Conservation (phyloP, 2,113 vertebrate genomes). For the Zosterops pallidus region DNA sequence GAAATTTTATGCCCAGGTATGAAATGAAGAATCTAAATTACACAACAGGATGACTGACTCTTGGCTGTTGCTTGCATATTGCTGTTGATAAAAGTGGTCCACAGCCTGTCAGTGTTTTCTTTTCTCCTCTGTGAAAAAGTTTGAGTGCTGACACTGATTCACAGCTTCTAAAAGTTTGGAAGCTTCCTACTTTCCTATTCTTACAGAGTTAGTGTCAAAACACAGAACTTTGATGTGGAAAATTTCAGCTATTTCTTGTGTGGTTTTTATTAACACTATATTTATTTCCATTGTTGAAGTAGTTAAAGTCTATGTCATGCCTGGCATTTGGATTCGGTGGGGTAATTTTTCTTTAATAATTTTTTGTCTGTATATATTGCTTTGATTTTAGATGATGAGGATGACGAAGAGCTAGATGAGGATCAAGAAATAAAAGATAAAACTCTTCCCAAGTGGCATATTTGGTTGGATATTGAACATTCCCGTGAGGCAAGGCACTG, state of each 20-base stretch:
- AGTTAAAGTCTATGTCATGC: background rate
- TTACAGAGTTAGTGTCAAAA: background rate
- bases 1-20: background rate
- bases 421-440: slow-evolving; percentile 88
- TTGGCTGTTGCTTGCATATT: background rate
- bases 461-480: slow-evolving; percentile 88
- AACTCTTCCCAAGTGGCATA: slow-evolving; percentile 79
- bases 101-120: background rate
- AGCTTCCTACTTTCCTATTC: background rate
- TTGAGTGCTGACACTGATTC: background rate
- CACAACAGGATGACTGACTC: background rate
- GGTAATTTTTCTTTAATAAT: background rate
- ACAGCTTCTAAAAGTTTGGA: background rate
- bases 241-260: background rate
- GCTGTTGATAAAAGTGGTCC: background rate
- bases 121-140: background rate
- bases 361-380: background rate
- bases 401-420: slow-evolving; percentile 79
- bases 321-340: background rate
- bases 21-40: background rate
- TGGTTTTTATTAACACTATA: background rate
- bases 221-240: background rate
- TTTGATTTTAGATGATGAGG: slow-evolving; percentile 77
- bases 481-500: slow-evolving; percentile 87
- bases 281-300: background rate